These are phyloP conservation scores for Mico argentatus DNA, from an alignment of 2,797 vertebrate species.

Conservation along the genomic window DNA sequence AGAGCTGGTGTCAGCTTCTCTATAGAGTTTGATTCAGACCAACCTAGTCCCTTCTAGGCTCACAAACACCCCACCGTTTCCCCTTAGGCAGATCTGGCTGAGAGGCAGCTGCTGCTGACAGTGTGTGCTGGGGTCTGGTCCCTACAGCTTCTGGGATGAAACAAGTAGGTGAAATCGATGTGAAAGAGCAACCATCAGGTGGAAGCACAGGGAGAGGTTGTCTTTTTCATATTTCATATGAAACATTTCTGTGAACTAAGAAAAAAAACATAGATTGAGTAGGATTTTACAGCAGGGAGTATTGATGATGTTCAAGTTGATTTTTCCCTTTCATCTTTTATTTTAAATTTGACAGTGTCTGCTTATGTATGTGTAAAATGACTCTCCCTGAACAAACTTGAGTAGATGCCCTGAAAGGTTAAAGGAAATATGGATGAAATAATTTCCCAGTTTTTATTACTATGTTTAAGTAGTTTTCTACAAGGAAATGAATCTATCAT, in stretches of 20 bases:
- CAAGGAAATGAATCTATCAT: slow-evolving; percentile 64
- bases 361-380: slow-evolving; percentile 68
- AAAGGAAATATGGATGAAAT: slow-evolving; percentile 66
- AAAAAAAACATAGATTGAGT: slow-evolving; percentile 22
- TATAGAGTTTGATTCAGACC: slow-evolving; percentile 47
- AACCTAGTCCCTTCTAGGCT: slow-evolving; percentile 70
- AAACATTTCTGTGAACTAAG: slow-evolving; percentile 79
- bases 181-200: slow-evolving; percentile 61
- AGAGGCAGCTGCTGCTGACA: slow-evolving; percentile 70
- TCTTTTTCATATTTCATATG: slow-evolving; percentile 78
- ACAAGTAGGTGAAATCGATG: slow-evolving; percentile 74
- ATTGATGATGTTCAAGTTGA: slow-evolving; percentile 50
- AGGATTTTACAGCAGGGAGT: slow-evolving; percentile 70
- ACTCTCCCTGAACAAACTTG: slow-evolving; percentile 46
- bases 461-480: slow-evolving; percentile 68
- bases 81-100: slow-evolving; percentile 73
- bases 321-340: slow-evolving; percentile 77
- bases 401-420: slow-evolving; percentile 66
- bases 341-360: slow-evolving; percentile 77
- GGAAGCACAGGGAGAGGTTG: slow-evolving; percentile 68
- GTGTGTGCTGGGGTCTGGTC: slow-evolving; percentile 64
- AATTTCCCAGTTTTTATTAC: slow-evolving; percentile 63
- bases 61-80: slow-evolving; percentile 72
- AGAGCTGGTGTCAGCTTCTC: slow-evolving; percentile 71
- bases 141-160: slow-evolving; percentile 75